phyloP scores from a whole-genome alignment of 2,888 invertebrate species.

The Autographa pulchrina region DNA sequence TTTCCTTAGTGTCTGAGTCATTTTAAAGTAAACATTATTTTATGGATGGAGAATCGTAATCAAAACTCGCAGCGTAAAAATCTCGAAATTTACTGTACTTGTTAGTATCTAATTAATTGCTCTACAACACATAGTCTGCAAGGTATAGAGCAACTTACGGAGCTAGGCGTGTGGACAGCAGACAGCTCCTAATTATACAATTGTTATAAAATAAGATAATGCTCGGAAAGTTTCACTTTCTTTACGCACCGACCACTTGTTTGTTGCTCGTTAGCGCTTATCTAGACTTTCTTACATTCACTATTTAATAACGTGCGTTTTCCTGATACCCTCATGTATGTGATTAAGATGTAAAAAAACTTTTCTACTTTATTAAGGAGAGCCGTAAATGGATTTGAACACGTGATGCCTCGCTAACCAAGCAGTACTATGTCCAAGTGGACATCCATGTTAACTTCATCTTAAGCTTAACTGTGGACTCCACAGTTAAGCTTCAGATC shows the following conservation, averaged over 20 bases:
- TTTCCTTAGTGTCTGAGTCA: slow-evolving; percentile 14
- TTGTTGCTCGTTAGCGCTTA: slow-evolving; percentile 29
- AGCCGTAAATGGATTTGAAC: background rate
- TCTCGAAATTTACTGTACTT: background rate
- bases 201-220: slow-evolving; percentile 45
- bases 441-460: too few species aligned
- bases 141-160: background rate
- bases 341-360: background rate
- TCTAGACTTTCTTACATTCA: slow-evolving; percentile 34
- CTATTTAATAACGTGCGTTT: slow-evolving; percentile 21
- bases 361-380: background rate
- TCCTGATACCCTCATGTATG: slow-evolving; percentile 11
- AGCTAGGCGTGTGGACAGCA: slow-evolving; percentile 27
- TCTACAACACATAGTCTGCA: background rate
- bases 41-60: background rate
- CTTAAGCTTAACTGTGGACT: too few species aligned
- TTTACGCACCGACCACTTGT: slow-evolving; percentile 32
- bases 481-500: too few species aligned
- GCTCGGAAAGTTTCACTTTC: slow-evolving; percentile 56
- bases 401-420: background rate
- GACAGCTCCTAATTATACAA: slow-evolving; percentile 45
- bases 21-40: background rate
- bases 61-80: background rate
- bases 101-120: slow-evolving; percentile 7
- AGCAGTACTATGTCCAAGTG: too few species aligned